Evolutionary conservation across 2,113 vertebrate genomes (phyloP).

Genomic region (Hemichromis elongatus): DNA sequence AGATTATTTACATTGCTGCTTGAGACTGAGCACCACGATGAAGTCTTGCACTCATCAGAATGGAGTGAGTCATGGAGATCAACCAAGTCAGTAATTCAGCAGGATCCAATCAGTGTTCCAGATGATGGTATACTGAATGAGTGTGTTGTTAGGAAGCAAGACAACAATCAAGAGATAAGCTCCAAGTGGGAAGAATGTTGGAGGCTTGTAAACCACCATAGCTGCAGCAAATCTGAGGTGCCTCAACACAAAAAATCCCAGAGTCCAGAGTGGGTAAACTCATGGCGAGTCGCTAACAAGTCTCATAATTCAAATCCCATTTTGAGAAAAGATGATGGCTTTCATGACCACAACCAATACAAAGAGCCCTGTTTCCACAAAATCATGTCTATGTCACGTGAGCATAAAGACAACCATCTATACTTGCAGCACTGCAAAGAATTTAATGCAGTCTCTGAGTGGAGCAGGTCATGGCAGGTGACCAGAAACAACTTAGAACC

Average conservation of each 20-base stretch:
- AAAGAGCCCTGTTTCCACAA: not conserved
- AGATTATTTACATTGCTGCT: slow-evolving; percentile 5
- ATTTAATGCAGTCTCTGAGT: slow-evolving; percentile 13
- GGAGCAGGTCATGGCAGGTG: slow-evolving; percentile 54
- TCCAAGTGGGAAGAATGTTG: slow-evolving; percentile 35
- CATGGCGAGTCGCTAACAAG: slow-evolving; percentile 27
- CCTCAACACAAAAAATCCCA: not conserved
- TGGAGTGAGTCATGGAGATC: slow-evolving; percentile 56
- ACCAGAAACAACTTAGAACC: slow-evolving; percentile 48
- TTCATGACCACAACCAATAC: not conserved
- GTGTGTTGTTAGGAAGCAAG: not conserved
- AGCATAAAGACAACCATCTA: not conserved
- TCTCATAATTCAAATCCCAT: not conserved
- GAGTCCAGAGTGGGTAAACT: slow-evolving; percentile 22
- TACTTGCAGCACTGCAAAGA: not conserved
- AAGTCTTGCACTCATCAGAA: slow-evolving; percentile 24
- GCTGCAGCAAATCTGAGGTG: not conserved
- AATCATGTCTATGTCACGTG: not conserved
- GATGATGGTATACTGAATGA: not conserved
- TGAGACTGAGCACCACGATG: slow-evolving; percentile 1
- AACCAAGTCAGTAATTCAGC: slow-evolving; percentile 20
- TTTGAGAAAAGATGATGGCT: not conserved
- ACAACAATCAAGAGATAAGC: not conserved
- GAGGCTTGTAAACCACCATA: slow-evolving; percentile 40
- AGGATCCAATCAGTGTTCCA: not conserved